Evolutionary conservation across 1,140 invertebrate genomes (phyloP), one percentile per base, ranked within the genome.

Genomic region (Gerris buenoi): DNA sequence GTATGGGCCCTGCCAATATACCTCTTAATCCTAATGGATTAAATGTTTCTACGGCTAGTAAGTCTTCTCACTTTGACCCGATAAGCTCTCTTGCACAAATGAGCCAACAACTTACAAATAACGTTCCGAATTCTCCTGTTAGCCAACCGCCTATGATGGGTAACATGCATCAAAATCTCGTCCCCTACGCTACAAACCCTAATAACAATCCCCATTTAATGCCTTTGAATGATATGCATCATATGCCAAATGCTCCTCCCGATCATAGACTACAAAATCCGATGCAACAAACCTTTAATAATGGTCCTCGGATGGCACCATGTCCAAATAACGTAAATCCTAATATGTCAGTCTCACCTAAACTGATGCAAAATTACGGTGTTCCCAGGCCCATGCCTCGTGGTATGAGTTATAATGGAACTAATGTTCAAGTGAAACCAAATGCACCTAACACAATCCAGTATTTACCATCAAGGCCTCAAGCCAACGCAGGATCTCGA

Each of bases 371-470:
- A 58, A 67, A 66, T 23, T 67, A 67, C 57, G 67, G 59, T n/a
- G 67, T 66, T 27, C 70, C 68, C 28, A 74, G 78, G 2, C 76
- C 79, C 25, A 73, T 76, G 0, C 74, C 75, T 65, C 76, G 83
- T 73, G 85, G 85, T 65, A 84, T 84, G 68, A 84, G 85, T 0
- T 89, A 87, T 75, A 88, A 88, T 75, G 88, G 89, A 58, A 87
- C 90, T 1, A 93, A 90, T 76, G 88, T 93, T 58, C 90, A 93
- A 79, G 94, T 97, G 26, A 97, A 97, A 80, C 89, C 94, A 1
- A 95, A 89, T 78, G 94, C 94, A 1, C 95, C 95, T 0, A 97
- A 97, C 77, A 97, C 95, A 15, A 97, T 98, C 74, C 95, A 97
- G 79, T 98, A 98, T 81, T 85, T 97, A 75, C 95, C 95, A 26